Evolutionary conservation across 2,888 invertebrate species (phyloP).

Genomic region (Drosophila setosimentum): DNA sequence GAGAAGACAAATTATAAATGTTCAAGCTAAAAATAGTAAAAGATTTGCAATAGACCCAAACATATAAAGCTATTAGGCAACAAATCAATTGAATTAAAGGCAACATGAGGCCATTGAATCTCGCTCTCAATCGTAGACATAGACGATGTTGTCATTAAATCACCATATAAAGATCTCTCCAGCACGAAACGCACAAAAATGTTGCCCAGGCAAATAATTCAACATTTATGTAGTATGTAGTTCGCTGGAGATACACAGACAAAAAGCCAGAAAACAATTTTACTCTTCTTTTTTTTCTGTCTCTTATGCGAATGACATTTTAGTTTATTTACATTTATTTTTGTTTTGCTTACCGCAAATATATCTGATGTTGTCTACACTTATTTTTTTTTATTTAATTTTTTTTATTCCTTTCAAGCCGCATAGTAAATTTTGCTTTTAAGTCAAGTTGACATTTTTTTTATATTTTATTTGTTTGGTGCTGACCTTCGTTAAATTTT

Average conservation of each 20-base stretch:
- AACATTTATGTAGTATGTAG: not conserved
- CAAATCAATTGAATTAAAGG: slow-evolving; percentile 36
- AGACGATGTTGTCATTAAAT: slow-evolving; percentile 56
- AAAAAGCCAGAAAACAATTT: not conserved
- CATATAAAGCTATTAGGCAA: not conserved
- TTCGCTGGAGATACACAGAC: not conserved
- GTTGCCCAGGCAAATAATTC: slow-evolving; percentile 16
- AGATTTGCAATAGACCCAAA: not conserved
- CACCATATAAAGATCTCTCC: slow-evolving; percentile 38
- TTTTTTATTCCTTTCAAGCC: slow-evolving; percentile 19
- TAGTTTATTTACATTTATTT: slow-evolving; percentile 16
- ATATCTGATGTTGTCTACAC: slow-evolving; percentile 34
- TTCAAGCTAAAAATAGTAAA: slow-evolving; percentile 47
- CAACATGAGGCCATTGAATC: slow-evolving; percentile 36
- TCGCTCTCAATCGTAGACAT: slow-evolving; percentile 27
- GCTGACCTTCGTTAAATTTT: slow-evolving; percentile 55
- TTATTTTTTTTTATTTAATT: slow-evolving; percentile 20
- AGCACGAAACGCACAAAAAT: not conserved
- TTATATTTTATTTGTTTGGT: slow-evolving; percentile 36
- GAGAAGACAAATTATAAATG: slow-evolving; percentile 13
- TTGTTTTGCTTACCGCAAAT: slow-evolving; percentile 32
- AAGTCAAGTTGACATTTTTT: slow-evolving; percentile 44
- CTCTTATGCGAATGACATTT: slow-evolving; percentile 4
- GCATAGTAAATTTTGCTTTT: slow-evolving; percentile 16
- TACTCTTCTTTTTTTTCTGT: not conserved